Evolutionary conservation across 2,888 invertebrate genomes (phyloP).

Genomic region (Seira sanloemensis): DNA sequence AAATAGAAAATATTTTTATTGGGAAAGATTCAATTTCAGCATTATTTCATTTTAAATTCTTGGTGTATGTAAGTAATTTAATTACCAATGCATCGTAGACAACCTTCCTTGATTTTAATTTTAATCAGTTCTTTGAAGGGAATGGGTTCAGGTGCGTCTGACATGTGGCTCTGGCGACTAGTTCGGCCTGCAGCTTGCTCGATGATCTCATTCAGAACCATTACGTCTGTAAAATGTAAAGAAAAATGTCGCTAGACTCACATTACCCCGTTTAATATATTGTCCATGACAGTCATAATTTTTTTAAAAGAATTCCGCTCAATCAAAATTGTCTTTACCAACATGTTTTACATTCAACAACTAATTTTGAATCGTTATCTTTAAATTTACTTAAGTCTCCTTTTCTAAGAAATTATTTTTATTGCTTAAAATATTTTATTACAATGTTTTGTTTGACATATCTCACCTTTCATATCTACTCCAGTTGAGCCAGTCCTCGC

Average conservation of each 20-base stretch:
- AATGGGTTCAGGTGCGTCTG: constrained; percentile 16
- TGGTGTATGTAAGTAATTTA: neutral
- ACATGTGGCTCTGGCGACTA: constrained; percentile 82
- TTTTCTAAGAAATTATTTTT: too few relatives aligned
- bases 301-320: too few relatives aligned
- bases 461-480: constrained; percentile 70
- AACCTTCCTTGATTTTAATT: constrained; percentile 86
- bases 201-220: constrained; percentile 97
- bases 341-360: too few relatives aligned
- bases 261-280: too few relatives aligned
- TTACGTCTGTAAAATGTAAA: constrained; percentile 96
- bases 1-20: neutral
- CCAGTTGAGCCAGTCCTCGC: constrained; percentile 41
- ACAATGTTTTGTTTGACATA: too few relatives aligned
- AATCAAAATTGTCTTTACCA: too few relatives aligned
- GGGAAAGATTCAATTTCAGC: neutral
- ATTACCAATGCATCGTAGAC: constrained; percentile 85
- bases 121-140: constrained; percentile 78
- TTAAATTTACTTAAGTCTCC: too few relatives aligned
- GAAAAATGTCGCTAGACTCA: too few relatives aligned
- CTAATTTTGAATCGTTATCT: too few relatives aligned
- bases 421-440: too few relatives aligned
- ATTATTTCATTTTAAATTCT: neutral
- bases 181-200: constrained; percentile 90
- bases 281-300: too few relatives aligned